Conservation (phyloP, 2,113 vertebrate genomes). For the Anseranas semipalmata region DNA sequence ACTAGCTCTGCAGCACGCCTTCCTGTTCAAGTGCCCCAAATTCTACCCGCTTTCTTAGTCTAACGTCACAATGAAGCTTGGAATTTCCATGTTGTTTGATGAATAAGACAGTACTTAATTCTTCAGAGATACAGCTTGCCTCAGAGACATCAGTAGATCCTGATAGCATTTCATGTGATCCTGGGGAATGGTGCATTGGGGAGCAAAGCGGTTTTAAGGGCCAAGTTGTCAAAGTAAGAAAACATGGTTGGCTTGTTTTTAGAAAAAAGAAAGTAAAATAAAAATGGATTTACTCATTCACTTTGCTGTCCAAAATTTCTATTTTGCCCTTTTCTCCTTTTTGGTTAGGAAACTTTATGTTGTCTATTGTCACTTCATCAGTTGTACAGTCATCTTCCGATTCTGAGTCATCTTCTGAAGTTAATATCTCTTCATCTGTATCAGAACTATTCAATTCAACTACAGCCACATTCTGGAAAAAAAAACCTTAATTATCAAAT, state of each 20-base stretch:
- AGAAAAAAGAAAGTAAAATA: background rate
- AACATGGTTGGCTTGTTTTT: background rate
- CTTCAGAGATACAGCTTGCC: background rate
- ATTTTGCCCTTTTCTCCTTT: slow-evolving; percentile 81
- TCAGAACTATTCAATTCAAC: slow-evolving; percentile 84
- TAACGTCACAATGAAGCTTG: background rate
- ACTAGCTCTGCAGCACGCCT: background rate
- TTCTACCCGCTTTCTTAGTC: background rate
- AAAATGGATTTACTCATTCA: slow-evolving; percentile 16
- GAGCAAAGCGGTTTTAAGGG: background rate
- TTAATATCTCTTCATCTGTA: slow-evolving; percentile 70
- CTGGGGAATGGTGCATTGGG: background rate
- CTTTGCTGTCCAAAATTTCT: slow-evolving; percentile 79
- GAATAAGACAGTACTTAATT: background rate
- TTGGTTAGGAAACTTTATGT: slow-evolving; percentile 83
- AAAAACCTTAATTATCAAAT: background rate
- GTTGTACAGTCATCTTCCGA: slow-evolving; percentile 67
- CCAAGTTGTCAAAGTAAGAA: background rate
- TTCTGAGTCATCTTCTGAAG: slow-evolving; percentile 66
- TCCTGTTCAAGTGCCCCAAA: background rate
- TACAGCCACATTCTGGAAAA: slow-evolving; percentile 85
- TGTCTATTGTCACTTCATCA: slow-evolving; percentile 80
- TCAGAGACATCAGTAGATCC: background rate
- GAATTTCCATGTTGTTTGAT: background rate
- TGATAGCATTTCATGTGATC: background rate